A percentile compares a stretch with the other conserved stretches of the same genome.
phyloP scores from a whole-genome alignment of 2,888 invertebrate species.

The Endomychus coccineus region DNA sequence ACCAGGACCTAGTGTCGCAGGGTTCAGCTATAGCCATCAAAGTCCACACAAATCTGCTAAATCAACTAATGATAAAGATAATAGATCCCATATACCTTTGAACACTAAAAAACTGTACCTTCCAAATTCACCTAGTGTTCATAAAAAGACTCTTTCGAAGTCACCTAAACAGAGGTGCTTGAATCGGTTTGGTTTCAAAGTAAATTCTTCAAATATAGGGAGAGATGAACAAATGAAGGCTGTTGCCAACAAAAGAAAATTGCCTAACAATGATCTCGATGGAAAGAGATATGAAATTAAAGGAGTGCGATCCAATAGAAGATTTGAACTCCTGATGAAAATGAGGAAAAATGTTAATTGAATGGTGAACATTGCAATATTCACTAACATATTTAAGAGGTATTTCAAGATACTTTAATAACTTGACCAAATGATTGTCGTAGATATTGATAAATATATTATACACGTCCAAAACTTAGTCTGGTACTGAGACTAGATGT shows the following conservation, averaged over 20 bases:
- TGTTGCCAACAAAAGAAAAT: constrained; percentile 26
- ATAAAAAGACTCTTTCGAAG: constrained; percentile 4
- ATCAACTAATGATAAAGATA: background rate
- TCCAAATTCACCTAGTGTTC: background rate
- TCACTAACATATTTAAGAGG: too few relatives aligned
- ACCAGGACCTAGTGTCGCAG: too few relatives aligned
- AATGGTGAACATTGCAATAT: too few relatives aligned
- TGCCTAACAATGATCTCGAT: constrained; percentile 20
- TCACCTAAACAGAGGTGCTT: too few relatives aligned
- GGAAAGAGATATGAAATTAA: constrained; percentile 46
- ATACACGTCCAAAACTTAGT: too few relatives aligned
- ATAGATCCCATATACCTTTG: background rate
- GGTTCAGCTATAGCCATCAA: too few relatives aligned
- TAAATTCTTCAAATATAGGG: constrained; percentile 5
- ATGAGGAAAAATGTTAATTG: constrained; percentile 41
- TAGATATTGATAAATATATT: too few relatives aligned
- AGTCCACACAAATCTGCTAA: too few relatives aligned
- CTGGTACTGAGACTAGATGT: too few relatives aligned
- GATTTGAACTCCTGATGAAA: constrained; percentile 67
- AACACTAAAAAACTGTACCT: background rate
- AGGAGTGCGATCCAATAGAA: constrained; percentile 62
- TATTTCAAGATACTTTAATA: too few relatives aligned
- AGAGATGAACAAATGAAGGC: constrained; percentile 27
- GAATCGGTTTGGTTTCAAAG: constrained; percentile 27
- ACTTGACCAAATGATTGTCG: too few relatives aligned